These are phyloP conservation scores for Zosterops lateralis DNA, from an alignment of 2,113 vertebrate species.

Conservation along the genomic window DNA sequence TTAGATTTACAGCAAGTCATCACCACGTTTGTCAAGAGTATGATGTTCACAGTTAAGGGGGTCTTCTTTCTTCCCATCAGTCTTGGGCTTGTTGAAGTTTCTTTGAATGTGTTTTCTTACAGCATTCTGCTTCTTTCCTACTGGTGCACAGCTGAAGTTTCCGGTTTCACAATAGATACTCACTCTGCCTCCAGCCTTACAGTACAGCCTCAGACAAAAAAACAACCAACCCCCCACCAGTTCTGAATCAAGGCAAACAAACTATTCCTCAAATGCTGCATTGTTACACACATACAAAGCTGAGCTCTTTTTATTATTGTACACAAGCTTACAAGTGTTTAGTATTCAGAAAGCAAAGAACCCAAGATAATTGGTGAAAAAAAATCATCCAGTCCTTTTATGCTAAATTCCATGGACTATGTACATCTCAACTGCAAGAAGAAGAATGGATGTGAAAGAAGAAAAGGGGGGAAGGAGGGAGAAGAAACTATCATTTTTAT, in stretches of 20 bases:
- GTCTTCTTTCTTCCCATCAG: neutral
- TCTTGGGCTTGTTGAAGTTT: neutral
- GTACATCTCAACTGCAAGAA: neutral
- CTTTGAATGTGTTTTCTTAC: neutral
- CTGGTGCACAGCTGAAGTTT: neutral
- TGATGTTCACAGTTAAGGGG: neutral
- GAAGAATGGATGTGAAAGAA: neutral
- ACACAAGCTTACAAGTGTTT: neutral
- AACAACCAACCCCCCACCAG: accelerated
- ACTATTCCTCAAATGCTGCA: neutral
- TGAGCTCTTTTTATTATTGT: neutral
- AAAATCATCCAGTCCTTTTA: neutral
- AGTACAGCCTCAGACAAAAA: neutral
- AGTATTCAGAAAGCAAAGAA: neutral
- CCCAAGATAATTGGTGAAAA: neutral
- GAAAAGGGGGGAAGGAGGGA: too few relatives aligned
- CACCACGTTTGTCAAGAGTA: neutral
- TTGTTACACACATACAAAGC: neutral
- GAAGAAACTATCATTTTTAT: neutral
- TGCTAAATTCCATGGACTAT: neutral
- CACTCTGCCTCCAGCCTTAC: neutral
- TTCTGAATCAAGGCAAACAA: neutral
- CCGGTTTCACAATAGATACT: neutral
- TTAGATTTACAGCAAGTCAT: neutral
- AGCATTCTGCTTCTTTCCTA: neutral